Base-by-base conservation (phyloP, 35 echinoderm and acorn worm species). In the Apostichopus californicus region DNA sequence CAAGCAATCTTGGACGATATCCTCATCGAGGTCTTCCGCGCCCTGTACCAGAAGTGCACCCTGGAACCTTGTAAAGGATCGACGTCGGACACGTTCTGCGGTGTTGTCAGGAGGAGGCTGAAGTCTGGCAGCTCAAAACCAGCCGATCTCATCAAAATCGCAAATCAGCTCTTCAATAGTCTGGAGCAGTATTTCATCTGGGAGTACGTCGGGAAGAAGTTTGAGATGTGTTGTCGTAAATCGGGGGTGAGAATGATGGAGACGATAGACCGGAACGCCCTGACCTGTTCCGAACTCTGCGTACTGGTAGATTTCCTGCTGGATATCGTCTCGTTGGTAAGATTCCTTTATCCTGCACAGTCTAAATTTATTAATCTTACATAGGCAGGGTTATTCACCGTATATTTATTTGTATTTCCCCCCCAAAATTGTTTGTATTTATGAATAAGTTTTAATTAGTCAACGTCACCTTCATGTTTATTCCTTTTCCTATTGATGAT, bases 121-220 rank as follows among this genome's bases (percentile, higher is more conserved):
- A 80, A 94, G 4, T 72, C 73, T 10, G 92, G 94, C 13, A 11
- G 5, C 12, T 91, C 92, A 1, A 77, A 93, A 28, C 93, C 95
- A 4, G 55, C 87, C 0, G 97, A 98, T 25, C 95, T 99, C 57
- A 99, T 99, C 73, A 99, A 99, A 84, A 99, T 93, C 8, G 97
- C 97, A 14, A 99, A 99, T 28, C 78, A 96, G 84, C 92, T 99
- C 26, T 99, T 99, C 81, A 93, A 93, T 59, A 94, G 89, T 2
- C 96, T 99, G 92, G 97, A 99, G 83, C 91, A 95, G 17, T 96
- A 94, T 89, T 99, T 99, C 84, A 95, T 99, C 78, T 99, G 97
- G 97, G 97, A 99, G 71, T 99, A 96, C 87, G 91, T 99, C 5
- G 95, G 95, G 5, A 91, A 91, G 88, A 86, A 93, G 79, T 99